These are phyloP conservation scores for Sylvicapra grimmia DNA, from an alignment of 2,113 vertebrate species.

Conservation along the genomic window DNA sequence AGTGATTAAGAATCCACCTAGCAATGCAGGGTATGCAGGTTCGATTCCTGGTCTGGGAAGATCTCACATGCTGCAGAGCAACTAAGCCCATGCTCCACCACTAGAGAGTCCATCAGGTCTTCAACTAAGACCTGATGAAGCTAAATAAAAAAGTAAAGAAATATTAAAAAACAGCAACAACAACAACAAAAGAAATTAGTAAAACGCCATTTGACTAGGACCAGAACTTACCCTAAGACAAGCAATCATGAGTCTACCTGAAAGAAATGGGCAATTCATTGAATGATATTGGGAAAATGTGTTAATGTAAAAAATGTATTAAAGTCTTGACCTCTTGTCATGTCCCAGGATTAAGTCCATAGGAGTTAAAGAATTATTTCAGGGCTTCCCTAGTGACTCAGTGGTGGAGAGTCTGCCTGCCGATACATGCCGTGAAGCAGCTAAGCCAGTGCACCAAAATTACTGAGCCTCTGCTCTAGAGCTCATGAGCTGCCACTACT, in stretches of 20 bases:
- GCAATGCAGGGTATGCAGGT: neutral
- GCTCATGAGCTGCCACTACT: neutral
- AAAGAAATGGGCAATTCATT: neutral
- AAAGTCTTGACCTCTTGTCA: neutral
- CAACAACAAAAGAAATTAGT: neutral
- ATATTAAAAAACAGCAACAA: neutral
- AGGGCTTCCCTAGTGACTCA: neutral
- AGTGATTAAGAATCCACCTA: neutral
- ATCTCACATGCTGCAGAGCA: neutral
- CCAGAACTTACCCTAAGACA: neutral
- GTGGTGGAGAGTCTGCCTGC: neutral
- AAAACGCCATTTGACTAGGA: neutral
- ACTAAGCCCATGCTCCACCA: neutral
- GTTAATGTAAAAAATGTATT: neutral
- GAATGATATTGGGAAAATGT: neutral
- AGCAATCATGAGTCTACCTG: neutral
- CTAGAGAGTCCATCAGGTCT: neutral
- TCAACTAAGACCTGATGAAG: neutral
- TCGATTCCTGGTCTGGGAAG: neutral
- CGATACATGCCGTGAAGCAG: neutral
- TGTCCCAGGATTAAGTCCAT: neutral
- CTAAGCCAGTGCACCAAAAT: neutral
- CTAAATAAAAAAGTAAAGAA: neutral
- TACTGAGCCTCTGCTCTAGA: neutral
- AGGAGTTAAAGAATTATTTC: neutral